Evolutionary conservation across 2,797 vertebrate species (phyloP).

Genomic region (Sebastes nivosus): DNA sequence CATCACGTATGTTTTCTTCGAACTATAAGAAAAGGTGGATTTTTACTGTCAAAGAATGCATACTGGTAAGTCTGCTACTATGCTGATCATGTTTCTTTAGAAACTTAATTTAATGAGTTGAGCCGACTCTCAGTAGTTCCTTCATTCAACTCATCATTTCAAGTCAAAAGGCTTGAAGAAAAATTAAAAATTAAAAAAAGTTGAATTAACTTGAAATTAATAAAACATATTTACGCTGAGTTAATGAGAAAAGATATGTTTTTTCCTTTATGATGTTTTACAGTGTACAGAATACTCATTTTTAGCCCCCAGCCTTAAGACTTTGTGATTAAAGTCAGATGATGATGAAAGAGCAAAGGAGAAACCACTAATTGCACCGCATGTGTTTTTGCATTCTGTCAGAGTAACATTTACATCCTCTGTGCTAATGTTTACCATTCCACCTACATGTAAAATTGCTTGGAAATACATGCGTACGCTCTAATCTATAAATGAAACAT

Average conservation of each 20-base stretch:
- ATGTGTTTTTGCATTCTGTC: not conserved
- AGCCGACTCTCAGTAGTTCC: not conserved
- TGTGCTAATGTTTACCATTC: not conserved
- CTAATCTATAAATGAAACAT: constrained; percentile 33
- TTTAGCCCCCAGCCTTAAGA: not conserved
- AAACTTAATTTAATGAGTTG: not conserved
- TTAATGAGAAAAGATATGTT: not conserved
- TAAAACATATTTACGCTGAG: not conserved
- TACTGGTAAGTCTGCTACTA: not conserved
- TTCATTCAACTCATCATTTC: not conserved
- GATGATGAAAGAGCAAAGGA: not conserved
- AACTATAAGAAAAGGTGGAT: not conserved
- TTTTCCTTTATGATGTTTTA: not conserved
- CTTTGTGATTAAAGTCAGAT: not conserved
- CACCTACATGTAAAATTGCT: not conserved
- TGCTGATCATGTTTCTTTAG: not conserved
- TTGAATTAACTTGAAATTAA: not conserved
- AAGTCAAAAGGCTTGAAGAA: too few relatives aligned
- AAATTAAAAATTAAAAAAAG: too few relatives aligned
- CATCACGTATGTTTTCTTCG: not conserved
- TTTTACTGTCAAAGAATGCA: not conserved
- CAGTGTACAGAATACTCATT: not conserved
- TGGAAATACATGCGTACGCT: not conserved
- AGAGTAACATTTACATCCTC: not conserved
- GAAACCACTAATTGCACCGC: not conserved